phyloP scores from a whole-genome alignment of 53 echinoderm and acorn worm genomes.

The Echinarachnius parma region DNA sequence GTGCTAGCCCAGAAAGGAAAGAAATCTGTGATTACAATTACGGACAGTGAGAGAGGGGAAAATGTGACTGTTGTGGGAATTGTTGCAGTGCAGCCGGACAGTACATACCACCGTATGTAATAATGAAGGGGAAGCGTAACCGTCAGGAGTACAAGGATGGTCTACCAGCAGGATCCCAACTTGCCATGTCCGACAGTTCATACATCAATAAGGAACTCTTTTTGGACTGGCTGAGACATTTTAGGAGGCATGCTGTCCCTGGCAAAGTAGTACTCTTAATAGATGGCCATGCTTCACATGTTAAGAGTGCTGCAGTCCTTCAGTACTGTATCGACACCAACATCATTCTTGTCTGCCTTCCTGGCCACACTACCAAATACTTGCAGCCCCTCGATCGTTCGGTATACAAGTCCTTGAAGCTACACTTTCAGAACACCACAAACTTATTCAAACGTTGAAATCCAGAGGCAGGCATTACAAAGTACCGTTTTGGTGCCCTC shows the following conservation, averaged over 20 bases:
- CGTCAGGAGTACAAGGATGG: slow-evolving; percentile 41
- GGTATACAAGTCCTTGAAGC: slow-evolving; percentile 52
- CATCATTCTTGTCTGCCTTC: slow-evolving; percentile 47
- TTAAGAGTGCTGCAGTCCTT: slow-evolving; percentile 36
- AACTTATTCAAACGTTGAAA: slow-evolving; percentile 27
- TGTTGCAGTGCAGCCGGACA: slow-evolving; percentile 57
- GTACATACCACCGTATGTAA: slow-evolving; percentile 47
- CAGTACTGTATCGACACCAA: slow-evolving; percentile 35
- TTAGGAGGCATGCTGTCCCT: slow-evolving; percentile 41
- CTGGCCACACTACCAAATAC: slow-evolving; percentile 51
- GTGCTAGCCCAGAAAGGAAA: slow-evolving; percentile 51
- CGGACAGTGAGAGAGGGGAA: slow-evolving; percentile 49
- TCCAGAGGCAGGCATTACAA: slow-evolving; percentile 38
- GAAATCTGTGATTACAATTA: slow-evolving; percentile 29
- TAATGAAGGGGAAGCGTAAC: slow-evolving; percentile 57
- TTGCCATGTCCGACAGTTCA: slow-evolving; percentile 55
- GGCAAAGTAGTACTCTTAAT: slow-evolving; percentile 56
- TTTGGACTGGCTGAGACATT: slow-evolving; percentile 53
- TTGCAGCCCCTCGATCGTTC: slow-evolving; percentile 52
- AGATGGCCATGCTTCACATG: slow-evolving; percentile 58
- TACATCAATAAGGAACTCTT: slow-evolving; percentile 59
- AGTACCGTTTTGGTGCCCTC: slow-evolving; percentile 36
- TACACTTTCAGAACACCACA: slow-evolving; percentile 18
- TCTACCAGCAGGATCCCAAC: slow-evolving; percentile 44
- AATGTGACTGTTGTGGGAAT: slow-evolving; percentile 49